Conservation (phyloP, 2,113 vertebrate genomes). For the Bagarius yarrelli region DNA sequence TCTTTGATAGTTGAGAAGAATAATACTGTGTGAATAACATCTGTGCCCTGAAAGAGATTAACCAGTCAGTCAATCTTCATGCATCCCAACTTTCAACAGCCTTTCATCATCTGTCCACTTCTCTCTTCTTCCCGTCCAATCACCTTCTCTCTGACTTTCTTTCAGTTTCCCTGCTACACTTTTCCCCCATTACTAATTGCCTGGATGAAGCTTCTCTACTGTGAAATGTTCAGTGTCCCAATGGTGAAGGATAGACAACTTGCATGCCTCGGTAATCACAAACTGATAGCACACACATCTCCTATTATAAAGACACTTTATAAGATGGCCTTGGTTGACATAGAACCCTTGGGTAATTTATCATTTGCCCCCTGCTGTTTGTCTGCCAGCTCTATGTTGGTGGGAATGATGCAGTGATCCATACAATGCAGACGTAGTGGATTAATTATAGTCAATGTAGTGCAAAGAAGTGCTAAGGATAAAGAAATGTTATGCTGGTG, state of each 20-base stretch:
- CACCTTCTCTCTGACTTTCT: not conserved
- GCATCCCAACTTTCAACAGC: not conserved
- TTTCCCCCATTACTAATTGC: not conserved
- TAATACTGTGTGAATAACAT: not conserved
- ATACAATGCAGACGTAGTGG: not conserved
- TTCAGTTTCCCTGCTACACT: not conserved
- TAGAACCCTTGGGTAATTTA: not conserved
- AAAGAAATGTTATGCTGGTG: not conserved
- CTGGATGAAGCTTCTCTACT: not conserved
- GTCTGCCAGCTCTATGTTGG: not conserved
- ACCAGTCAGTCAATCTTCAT: not conserved
- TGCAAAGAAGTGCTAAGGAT: not conserved
- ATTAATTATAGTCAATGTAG: not conserved
- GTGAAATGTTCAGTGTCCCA: not conserved
- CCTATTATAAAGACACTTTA: not conserved
- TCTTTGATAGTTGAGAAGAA: not conserved
- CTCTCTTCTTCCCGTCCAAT: not conserved
- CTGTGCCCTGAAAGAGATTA: not conserved
- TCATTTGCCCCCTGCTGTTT: not conserved
- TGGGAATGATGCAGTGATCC: slow-evolving; percentile 2
- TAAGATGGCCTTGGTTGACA: not conserved
- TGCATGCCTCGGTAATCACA: not conserved
- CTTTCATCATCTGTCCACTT: not conserved
- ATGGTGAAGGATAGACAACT: not conserved
- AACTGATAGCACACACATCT: not conserved